phyloP scores from a whole-genome alignment of 2,888 invertebrate genomes.

The Folsomia manolachei region DNA sequence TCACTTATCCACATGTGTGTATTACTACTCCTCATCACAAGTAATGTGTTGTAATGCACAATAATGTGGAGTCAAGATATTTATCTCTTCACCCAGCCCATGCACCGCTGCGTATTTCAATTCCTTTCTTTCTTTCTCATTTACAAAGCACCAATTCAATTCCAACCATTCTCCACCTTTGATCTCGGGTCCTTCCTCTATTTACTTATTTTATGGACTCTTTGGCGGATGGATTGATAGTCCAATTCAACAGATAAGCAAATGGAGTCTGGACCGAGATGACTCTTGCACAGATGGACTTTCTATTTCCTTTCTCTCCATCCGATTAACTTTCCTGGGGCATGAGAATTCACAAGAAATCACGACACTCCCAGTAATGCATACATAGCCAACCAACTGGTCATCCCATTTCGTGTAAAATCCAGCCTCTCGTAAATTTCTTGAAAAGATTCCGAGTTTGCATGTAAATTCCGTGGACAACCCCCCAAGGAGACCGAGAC shows the following conservation, averaged over 20 bases:
- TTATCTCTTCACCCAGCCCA: slow-evolving; percentile 6
- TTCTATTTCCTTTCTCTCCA: slow-evolving; percentile 35
- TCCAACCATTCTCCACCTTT: background rate
- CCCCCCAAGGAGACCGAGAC: background rate
- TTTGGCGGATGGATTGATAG: background rate
- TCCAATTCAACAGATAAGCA: background rate
- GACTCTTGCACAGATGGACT: slow-evolving; percentile 6
- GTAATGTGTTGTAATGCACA: background rate
- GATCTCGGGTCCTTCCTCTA: background rate
- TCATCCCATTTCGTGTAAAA: no score
- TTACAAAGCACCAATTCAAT: background rate
- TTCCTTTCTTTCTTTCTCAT: background rate
- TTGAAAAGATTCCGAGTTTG: background rate
- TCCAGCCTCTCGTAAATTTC: background rate
- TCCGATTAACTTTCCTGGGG: slow-evolving; percentile 45
- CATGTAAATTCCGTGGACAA: background rate
- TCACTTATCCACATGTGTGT: background rate
- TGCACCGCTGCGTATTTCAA: background rate
- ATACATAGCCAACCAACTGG: background rate
- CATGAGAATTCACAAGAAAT: slow-evolving; percentile 9
- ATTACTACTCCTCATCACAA: background rate
- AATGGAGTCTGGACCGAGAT: background rate
- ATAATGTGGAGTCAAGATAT: background rate
- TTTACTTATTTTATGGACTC: slow-evolving; percentile 7
- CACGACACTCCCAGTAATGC: background rate